Conservation (phyloP, 1,140 invertebrate genomes). For the Medauroidea extradentata region DNA sequence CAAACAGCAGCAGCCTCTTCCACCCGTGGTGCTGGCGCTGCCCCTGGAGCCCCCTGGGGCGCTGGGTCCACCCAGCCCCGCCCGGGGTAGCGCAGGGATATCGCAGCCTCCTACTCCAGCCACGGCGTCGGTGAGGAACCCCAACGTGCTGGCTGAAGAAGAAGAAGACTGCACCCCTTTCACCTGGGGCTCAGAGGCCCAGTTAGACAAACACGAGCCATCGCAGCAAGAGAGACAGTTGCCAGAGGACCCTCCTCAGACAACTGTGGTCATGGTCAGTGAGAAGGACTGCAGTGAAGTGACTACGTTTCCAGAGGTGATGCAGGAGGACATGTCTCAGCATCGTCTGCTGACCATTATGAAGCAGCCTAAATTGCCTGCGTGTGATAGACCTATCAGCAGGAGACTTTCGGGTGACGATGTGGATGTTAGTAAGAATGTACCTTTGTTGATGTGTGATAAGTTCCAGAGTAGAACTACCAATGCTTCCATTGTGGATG, state of each 20-base stretch:
- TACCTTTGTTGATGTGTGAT: slow-evolving; percentile 4
- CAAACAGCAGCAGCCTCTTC: slow-evolving; percentile 49
- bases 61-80: slow-evolving; percentile 61
- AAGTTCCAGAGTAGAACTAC: too few species aligned
- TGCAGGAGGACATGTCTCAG: not conserved
- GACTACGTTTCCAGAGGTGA: not conserved
- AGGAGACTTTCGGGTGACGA: not conserved
- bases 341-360: slow-evolving; percentile 1
- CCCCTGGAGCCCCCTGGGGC: slow-evolving; percentile 55
- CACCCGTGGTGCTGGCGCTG: slow-evolving; percentile 58
- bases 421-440: not conserved
- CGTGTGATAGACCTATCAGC: not conserved
- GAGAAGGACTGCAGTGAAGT: not conserved
- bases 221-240: not conserved
- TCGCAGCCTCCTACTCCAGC: slow-evolving; percentile 50
- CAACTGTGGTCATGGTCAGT: too few species aligned
- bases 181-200: slow-evolving; percentile 14
- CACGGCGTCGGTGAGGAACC: slow-evolving; percentile 16
- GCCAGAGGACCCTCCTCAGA: too few species aligned
- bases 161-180: slow-evolving; percentile 5
- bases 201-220: slow-evolving; percentile 22
- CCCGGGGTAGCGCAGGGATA: slow-evolving; percentile 56
- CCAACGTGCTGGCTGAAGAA: slow-evolving; percentile 37
- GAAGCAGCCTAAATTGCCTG: not conserved
- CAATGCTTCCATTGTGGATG: too few species aligned